Conservation (phyloP, 2,113 vertebrate species). For the Eudorcas thomsonii region DNA sequence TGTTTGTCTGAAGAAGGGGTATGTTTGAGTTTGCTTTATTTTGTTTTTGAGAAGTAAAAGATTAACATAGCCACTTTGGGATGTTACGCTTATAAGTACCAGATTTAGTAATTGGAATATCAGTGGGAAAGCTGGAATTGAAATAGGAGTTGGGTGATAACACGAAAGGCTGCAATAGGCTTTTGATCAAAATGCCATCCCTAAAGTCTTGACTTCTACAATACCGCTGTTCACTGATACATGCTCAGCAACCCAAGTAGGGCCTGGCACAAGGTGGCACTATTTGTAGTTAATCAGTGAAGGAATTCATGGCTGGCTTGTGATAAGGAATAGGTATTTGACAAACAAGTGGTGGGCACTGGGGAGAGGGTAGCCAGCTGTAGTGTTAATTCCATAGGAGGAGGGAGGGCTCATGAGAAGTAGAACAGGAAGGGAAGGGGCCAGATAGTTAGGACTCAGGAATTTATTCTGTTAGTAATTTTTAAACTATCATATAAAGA, state of each 20-base stretch:
- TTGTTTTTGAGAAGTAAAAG: neutral
- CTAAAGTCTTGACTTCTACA: neutral
- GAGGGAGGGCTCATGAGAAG: neutral
- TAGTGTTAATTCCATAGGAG: neutral
- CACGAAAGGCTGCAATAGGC: neutral
- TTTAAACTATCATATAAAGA: neutral
- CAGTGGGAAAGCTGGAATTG: neutral
- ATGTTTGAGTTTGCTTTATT: slow-evolving; percentile 59
- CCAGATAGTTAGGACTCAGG: neutral
- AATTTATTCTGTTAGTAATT: neutral
- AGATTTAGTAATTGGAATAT: neutral
- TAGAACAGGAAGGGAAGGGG: neutral
- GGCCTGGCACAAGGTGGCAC: neutral
- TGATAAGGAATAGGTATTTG: neutral
- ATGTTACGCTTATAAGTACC: neutral
- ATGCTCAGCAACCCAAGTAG: neutral
- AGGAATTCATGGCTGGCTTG: neutral
- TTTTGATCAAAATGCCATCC: neutral
- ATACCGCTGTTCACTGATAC: neutral
- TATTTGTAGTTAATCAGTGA: neutral
- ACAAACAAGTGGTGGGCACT: neutral
- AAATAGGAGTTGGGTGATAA: neutral
- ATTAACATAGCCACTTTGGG: neutral
- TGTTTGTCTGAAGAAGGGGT: slow-evolving; percentile 91
- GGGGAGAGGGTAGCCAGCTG: neutral